Evolutionary conservation across 2,797 vertebrate species (phyloP).

Genomic region (Sebastes taczanowskii): DNA sequence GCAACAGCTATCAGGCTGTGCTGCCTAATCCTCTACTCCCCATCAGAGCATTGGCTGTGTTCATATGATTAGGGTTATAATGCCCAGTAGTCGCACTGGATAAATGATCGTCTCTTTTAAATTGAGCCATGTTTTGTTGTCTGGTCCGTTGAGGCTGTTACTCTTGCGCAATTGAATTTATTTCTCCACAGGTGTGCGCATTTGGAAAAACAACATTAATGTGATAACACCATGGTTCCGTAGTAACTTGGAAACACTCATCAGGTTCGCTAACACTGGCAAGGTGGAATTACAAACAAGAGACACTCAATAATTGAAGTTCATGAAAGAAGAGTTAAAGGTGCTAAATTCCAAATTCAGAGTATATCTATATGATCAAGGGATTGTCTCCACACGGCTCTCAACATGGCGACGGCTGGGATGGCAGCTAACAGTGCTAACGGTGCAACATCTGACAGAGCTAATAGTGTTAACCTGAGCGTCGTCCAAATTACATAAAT

Average conservation of each 20-base stretch:
- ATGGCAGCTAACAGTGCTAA: background rate
- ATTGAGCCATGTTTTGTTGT: conserved; percentile 45
- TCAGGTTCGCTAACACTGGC: background rate
- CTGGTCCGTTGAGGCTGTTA: conserved; percentile 26
- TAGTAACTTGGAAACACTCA: conserved; percentile 13
- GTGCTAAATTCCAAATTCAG: background rate
- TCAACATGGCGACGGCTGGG: background rate
- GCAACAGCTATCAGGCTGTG: conserved; percentile 24
- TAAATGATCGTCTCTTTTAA: conserved; percentile 63
- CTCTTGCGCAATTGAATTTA: conserved; percentile 42
- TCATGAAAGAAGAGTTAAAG: background rate
- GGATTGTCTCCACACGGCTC: background rate
- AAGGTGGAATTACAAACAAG: background rate
- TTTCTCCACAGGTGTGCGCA: conserved; percentile 49
- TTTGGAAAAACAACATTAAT: conserved; percentile 37
- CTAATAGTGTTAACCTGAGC: background rate
- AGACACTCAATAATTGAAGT: background rate
- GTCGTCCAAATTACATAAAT: background rate
- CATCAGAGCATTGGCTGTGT: conserved; percentile 54
- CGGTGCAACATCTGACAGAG: background rate
- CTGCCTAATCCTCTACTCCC: conserved; percentile 26
- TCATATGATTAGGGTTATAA: conserved; percentile 60
- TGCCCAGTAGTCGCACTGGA: conserved; percentile 51
- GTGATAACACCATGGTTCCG: conserved; percentile 12
- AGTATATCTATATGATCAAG: background rate